These are phyloP conservation scores for Cyprinella venusta DNA, from an alignment of 2,797 vertebrate genomes.

Conservation along the genomic window DNA sequence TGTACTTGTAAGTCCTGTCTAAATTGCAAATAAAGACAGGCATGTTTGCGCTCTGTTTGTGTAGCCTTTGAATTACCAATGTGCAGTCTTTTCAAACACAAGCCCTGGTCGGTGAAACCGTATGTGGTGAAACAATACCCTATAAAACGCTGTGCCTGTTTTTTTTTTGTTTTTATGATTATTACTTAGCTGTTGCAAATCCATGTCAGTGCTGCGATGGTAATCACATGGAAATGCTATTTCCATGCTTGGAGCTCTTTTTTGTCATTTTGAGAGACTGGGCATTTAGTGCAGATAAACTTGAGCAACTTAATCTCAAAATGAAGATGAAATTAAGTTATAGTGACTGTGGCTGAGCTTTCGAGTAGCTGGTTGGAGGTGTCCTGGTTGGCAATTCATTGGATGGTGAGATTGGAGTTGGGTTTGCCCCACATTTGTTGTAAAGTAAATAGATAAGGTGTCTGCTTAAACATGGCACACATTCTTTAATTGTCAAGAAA, in stretches of 20 bases:
- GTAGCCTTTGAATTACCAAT: conserved; percentile 25
- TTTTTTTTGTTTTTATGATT: neutral
- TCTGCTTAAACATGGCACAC: conserved; percentile 10
- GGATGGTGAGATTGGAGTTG: neutral
- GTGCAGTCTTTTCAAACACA: conserved; percentile 33
- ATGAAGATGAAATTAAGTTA: neutral
- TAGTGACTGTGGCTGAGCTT: conserved; percentile 29
- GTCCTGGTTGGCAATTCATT: neutral
- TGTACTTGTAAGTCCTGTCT: conserved; percentile 81
- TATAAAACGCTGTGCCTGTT: conserved; percentile 32
- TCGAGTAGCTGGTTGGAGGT: conserved; percentile 34
- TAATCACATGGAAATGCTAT: neutral
- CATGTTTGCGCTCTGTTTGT: conserved; percentile 59
- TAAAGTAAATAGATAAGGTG: neutral
- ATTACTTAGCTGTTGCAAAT: neutral
- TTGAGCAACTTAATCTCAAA: conserved; percentile 33
- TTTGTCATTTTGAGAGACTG: conserved; percentile 26
- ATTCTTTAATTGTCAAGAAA: neutral
- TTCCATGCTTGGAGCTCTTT: conserved; percentile 20
- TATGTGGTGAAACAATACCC: conserved; percentile 12
- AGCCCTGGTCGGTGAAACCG: conserved; percentile 15
- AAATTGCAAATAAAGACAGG: conserved; percentile 73
- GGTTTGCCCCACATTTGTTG: neutral
- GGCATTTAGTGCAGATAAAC: conserved; percentile 76
- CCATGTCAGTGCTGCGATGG: neutral